These are phyloP conservation scores for Musca vetustissima DNA, from an alignment of 1,140 invertebrate species.

Conservation along the genomic window DNA sequence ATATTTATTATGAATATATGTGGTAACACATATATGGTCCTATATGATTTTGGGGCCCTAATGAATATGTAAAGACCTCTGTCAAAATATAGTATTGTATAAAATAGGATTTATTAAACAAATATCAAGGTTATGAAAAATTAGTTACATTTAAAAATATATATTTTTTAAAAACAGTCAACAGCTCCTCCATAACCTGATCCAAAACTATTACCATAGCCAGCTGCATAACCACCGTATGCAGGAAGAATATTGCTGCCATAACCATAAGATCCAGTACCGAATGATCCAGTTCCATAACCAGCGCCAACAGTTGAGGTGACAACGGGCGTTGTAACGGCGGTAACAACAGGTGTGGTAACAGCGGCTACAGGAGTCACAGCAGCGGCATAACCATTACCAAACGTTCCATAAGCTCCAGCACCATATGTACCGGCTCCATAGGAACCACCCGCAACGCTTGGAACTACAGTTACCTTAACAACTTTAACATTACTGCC, in stretches of 20 bases:
- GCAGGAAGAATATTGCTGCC: not conserved
- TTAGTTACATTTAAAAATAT: too few relatives aligned
- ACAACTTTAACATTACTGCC: conserved; percentile 45
- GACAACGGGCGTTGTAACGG: conserved; percentile 33
- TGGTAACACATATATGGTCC: too few relatives aligned
- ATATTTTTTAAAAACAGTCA: conserved; percentile 2
- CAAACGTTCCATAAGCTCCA: conserved; percentile 20
- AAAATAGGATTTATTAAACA: too few relatives aligned
- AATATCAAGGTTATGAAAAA: too few relatives aligned
- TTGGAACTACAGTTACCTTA: conserved; percentile 29
- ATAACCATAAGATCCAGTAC: not conserved
- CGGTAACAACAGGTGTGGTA: conserved; percentile 33
- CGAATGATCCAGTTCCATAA: not conserved
- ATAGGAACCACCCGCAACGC: conserved; percentile 26
- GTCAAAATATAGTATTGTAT: too few relatives aligned
- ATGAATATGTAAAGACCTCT: too few relatives aligned
- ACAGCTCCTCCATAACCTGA: conserved; percentile 34
- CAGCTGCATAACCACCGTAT: conserved; percentile 32
- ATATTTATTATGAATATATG: too few relatives aligned
- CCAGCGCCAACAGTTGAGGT: not conserved
- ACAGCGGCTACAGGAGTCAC: conserved; percentile 43
- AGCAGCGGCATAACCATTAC: conserved; percentile 18
- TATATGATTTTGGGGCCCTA: too few relatives aligned
- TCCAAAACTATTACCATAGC: conserved; percentile 29
- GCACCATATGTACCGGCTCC: conserved; percentile 23